Base-by-base conservation (phyloP, 2,888 invertebrate genomes). In the Diadegma fenestrale region DNA sequence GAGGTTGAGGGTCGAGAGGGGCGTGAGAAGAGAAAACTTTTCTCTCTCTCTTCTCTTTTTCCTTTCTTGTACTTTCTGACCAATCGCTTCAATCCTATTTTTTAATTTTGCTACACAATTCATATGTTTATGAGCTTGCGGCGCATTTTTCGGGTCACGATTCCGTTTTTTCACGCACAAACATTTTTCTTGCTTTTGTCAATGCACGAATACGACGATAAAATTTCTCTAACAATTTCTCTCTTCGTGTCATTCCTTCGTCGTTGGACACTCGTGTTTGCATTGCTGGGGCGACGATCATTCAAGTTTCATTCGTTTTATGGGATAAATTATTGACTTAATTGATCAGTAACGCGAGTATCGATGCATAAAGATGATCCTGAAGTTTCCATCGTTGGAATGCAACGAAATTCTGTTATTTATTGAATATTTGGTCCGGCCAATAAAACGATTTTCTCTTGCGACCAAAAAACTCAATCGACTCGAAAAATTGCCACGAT, bases 1-100 rank as follows among this genome's bases (percentile, higher is more conserved):
- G 86, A 85, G 76, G 75, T 82, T 94, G 94, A 87, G 92, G 94
- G 73, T 94, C 73, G 76, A 86, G 71, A 79, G 88, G 82, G 82
- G 81, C 78, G 73, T 85, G 76, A 72, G 94, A 64, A 80, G 87
- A 54, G 93, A 94, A 66, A n/a, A n/a, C n/a, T n/a, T 45, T 73
- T 58, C 66, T 95, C 45, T 95, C 43, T 30, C 54, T 54, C 69
- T 43, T 63, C 26, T 19, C 26, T 22, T 22, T 66, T 30, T 51
- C 63, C 69, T 79, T 51, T 64, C 51, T 51, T 69, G 48, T 71
- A 14, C 22, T 58, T n/a, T 72, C 43, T 78, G 45, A 26, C 26
- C 69, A 75, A 66, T 37, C 41, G 30, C 45, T 61, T 66, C 17
- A 19, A n/a, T 19, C 48, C 22, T 30, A 58, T 26, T 58, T 58